Conservation (phyloP, 2,113 vertebrate genomes). For the Microcebus ravelobensis region DNA sequence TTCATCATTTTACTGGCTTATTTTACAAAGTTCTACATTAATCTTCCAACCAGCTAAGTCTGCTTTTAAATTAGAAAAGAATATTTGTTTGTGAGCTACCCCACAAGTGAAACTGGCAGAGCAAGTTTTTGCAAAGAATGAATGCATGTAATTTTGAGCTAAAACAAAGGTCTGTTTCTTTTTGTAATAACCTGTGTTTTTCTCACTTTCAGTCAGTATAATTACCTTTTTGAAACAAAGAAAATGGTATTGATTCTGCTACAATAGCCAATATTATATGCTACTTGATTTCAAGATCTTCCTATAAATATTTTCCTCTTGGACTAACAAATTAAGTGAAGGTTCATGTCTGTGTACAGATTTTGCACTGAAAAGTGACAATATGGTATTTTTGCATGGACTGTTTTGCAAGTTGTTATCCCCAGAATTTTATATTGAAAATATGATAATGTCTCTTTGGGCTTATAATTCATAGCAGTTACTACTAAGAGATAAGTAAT, state of each 20-base stretch:
- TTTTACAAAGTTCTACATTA: neutral
- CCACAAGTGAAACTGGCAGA: neutral
- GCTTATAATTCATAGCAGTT: neutral
- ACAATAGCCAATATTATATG: neutral
- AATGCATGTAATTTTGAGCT: neutral
- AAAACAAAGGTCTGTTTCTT: neutral
- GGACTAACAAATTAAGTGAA: neutral
- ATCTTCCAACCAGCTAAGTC: neutral
- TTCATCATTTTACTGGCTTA: neutral
- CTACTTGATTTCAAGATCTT: neutral
- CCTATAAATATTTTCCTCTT: neutral
- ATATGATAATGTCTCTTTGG: neutral
- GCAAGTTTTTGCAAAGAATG: neutral
- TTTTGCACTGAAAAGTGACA: neutral
- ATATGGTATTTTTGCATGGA: neutral
- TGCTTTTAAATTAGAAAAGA: neutral
- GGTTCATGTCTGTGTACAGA: neutral
- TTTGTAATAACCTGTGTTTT: accelerated
- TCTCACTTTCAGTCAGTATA: neutral
- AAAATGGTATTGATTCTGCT: neutral
- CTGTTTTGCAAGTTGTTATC: neutral
- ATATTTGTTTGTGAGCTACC: neutral
- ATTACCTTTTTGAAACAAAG: neutral
- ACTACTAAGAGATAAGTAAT: neutral
- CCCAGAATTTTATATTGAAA: neutral